Evolutionary conservation across 1,140 invertebrate genomes (phyloP).

Genomic region (Drosophila pruinosa): DNA sequence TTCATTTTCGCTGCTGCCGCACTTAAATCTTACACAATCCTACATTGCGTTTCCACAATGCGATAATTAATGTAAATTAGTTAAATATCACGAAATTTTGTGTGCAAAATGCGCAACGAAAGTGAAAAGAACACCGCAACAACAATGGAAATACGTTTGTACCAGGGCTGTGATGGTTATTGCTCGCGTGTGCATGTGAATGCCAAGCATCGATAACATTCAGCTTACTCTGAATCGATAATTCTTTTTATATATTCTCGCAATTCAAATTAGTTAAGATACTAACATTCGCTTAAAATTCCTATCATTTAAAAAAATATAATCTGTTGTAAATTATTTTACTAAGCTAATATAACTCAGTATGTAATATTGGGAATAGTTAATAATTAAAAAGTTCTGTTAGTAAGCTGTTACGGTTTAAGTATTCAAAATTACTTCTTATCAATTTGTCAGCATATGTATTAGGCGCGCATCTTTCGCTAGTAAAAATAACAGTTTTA

Average conservation of each 20-base stretch:
- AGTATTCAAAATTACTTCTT: not conserved
- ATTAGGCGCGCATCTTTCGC: too few species aligned
- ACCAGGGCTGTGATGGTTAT: constrained; percentile 15
- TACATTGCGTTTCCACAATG: constrained; percentile 19
- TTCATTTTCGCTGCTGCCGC: constrained; percentile 55
- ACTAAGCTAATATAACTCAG: not conserved
- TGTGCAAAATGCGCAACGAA: constrained; percentile 55
- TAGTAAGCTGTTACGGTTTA: too few species aligned
- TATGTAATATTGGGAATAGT: too few species aligned
- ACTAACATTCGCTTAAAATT: too few species aligned
- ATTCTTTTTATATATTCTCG: not conserved
- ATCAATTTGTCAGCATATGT: too few species aligned
- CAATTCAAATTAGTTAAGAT: not conserved
- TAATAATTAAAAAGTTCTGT: too few species aligned
- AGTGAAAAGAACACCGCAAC: constrained; percentile 67
- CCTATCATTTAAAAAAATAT: too few species aligned
- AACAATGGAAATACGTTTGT: constrained; percentile 34
- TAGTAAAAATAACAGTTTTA: not conserved
- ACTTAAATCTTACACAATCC: constrained; percentile 34
- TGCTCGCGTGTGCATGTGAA: constrained; percentile 33
- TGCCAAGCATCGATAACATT: constrained; percentile 27
- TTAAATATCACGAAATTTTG: constrained; percentile 33
- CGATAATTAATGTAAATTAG: constrained; percentile 49
- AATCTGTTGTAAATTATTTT: not conserved
- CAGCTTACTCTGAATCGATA: not conserved